phyloP scores from a whole-genome alignment of 2,797 vertebrate species.

The Zalophus californianus region DNA sequence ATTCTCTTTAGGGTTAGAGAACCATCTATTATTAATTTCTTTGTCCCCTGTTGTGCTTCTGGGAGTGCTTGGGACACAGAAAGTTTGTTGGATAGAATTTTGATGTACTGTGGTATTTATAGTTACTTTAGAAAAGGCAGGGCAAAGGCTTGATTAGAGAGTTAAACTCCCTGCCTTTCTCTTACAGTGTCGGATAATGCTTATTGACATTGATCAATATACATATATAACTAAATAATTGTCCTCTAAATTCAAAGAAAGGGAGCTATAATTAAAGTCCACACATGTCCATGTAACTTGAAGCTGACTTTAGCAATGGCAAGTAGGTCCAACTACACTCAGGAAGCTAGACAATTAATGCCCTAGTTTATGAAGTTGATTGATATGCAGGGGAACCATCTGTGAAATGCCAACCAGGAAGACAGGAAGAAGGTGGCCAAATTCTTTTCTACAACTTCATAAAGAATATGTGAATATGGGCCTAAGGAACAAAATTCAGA shows the following conservation, averaged over 20 bases:
- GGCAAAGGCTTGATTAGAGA: not conserved
- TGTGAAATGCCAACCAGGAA: not conserved
- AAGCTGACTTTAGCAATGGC: not conserved
- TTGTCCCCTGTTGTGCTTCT: not conserved
- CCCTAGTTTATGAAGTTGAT: not conserved
- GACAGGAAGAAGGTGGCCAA: not conserved
- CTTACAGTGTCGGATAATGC: not conserved
- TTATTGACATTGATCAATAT: not conserved
- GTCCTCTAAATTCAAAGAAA: not conserved
- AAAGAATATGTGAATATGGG: not conserved
- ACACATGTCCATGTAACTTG: not conserved
- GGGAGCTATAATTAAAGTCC: not conserved
- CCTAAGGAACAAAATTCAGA: not conserved
- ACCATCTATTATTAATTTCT: not conserved
- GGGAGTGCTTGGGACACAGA: not conserved
- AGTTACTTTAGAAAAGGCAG: not conserved
- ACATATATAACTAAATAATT: not conserved
- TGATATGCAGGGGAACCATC: not conserved
- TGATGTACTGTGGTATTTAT: not conserved
- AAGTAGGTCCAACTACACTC: not conserved
- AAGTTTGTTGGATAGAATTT: not conserved
- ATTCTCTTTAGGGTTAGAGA: not conserved
- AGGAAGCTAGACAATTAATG: not conserved
- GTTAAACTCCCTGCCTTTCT: not conserved
- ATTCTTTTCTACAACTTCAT: not conserved